phyloP scores from a whole-genome alignment of 2,888 invertebrate species.

The Cerastis leucographa region DNA sequence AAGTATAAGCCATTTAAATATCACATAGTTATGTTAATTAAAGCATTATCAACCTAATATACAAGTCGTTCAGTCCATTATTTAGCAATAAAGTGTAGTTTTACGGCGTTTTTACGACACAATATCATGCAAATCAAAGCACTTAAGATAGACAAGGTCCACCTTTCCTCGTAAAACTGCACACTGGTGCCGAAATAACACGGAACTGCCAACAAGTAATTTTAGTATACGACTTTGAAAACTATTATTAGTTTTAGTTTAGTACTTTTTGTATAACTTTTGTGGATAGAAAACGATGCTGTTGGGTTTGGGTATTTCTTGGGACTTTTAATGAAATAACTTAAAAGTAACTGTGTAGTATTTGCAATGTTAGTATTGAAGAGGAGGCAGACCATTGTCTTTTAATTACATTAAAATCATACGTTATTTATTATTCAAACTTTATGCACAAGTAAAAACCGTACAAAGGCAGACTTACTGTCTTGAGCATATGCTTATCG shows the following conservation, averaged over 20 bases:
- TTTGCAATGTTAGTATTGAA: neutral
- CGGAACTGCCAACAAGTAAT: constrained; percentile 31
- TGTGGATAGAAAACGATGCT: neutral
- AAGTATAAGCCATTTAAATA: neutral
- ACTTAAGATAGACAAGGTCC: constrained; percentile 63
- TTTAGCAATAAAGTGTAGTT: constrained; percentile 43
- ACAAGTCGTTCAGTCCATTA: neutral
- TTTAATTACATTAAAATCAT: neutral
- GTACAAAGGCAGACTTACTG: no score
- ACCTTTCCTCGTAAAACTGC: constrained; percentile 56
- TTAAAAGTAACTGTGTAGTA: neutral
- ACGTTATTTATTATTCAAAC: no score
- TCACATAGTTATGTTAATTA: neutral
- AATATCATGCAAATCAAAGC: constrained; percentile 69
- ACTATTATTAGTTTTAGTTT: constrained; percentile 38
- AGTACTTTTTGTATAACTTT: constrained; percentile 19
- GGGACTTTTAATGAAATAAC: neutral
- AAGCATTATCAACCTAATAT: constrained; percentile 27
- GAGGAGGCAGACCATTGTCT: neutral
- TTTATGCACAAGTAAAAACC: no score
- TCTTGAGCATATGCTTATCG: constrained; percentile 63
- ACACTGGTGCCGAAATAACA: constrained; percentile 35
- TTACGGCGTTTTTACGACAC: constrained; percentile 67
- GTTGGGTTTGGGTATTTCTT: neutral
- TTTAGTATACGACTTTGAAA: constrained; percentile 42